These are phyloP conservation scores for Drosophila mayri DNA, from an alignment of 1,140 invertebrate genomes.

Conservation along the genomic window DNA sequence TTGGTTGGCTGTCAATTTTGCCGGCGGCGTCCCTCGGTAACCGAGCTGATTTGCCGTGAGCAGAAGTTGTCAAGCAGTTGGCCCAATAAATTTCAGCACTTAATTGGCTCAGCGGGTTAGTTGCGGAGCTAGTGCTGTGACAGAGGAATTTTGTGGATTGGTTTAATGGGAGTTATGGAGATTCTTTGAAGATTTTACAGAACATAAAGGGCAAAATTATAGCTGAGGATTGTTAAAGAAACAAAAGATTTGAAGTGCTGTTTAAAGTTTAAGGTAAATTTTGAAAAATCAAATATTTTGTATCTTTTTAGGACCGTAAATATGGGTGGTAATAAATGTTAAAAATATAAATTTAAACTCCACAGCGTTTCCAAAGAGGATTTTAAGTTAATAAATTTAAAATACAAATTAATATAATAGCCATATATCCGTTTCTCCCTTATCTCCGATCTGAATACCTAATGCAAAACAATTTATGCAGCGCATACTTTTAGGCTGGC, in stretches of 20 bases:
- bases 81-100: conserved; percentile 62
- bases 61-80: conserved; percentile 66
- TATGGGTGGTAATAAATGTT: too few species aligned
- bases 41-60: conserved; percentile 61
- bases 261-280: background rate
- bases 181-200: background rate
- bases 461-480: conserved; percentile 7
- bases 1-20: conserved; percentile 74
- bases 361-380: too few species aligned
- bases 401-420: conserved; percentile 6
- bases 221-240: too few species aligned
- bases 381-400: too few species aligned
- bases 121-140: background rate
- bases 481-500: conserved; percentile 27
- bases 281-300: too few species aligned
- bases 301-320: background rate
- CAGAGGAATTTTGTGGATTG: background rate
- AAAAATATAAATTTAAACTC: too few species aligned
- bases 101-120: conserved; percentile 59
- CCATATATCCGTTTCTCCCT: conserved; percentile 10
- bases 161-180: background rate
- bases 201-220: background rate
- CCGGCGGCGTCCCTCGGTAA: conserved; percentile 38
- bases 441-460: conserved; percentile 5
- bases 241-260: background rate